Conservation (phyloP, 2,113 vertebrate genomes). For the Glareola pratincola region DNA sequence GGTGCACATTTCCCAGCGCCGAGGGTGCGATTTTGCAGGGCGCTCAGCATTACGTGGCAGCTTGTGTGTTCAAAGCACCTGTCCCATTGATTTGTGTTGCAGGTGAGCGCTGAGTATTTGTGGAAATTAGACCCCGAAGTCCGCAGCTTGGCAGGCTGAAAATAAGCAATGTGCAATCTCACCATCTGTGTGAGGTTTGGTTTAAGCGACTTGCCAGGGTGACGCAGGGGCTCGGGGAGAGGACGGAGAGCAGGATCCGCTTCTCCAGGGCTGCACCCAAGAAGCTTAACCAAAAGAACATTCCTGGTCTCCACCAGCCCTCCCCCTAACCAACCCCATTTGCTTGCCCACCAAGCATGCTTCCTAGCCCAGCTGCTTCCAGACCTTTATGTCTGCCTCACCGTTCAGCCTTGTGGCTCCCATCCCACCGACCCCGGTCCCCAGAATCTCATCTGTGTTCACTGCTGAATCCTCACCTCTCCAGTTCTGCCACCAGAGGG, state of each 20-base stretch:
- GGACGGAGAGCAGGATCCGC: not conserved
- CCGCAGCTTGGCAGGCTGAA: not conserved
- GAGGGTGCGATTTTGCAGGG: not conserved
- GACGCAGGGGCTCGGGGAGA: rapidly evolving
- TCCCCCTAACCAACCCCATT: not conserved
- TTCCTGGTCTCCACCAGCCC: not conserved
- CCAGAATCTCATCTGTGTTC: not conserved
- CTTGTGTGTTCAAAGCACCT: not conserved
- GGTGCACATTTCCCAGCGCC: not conserved
- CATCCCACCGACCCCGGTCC: not conserved
- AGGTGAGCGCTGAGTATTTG: not conserved
- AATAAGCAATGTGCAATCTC: not conserved
- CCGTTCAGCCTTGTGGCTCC: not conserved
- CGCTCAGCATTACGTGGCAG: not conserved
- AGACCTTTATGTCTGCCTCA: not conserved
- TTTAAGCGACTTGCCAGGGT: not conserved
- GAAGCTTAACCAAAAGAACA: not conserved
- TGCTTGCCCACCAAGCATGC: not conserved
- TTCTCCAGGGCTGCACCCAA: not conserved
- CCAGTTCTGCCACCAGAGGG: not conserved
- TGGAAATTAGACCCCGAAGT: not conserved
- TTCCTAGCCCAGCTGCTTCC: not conserved
- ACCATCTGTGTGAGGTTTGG: not conserved
- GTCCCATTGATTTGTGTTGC: not conserved
- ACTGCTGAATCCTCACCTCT: not conserved